Conservation (phyloP, 1,140 invertebrate genomes). For the Phortica variegata region DNA sequence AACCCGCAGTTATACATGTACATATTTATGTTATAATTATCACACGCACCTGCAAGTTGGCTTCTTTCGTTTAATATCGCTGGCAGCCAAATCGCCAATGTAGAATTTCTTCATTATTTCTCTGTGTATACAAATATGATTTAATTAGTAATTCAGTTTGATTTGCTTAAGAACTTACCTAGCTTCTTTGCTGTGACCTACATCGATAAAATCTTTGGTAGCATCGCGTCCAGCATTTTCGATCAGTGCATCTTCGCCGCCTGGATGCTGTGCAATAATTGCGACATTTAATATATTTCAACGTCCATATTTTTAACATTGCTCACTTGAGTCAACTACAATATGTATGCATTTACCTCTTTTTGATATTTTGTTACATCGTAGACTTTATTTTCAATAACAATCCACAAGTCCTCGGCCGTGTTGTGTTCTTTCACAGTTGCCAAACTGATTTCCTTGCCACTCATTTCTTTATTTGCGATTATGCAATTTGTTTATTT, state of each 20-base stretch:
- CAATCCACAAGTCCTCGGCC: conserved; percentile 61
- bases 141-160: background rate
- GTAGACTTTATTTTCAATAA: conserved; percentile 68
- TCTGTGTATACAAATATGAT: conserved; percentile 55
- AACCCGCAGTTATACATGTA: conserved; percentile 10
- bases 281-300: background rate
- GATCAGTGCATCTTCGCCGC: conserved; percentile 78
- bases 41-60: conserved; percentile 34
- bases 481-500: conserved; percentile 3
- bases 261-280: conserved; percentile 69
- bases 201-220: conserved; percentile 81
- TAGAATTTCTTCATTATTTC: conserved; percentile 84
- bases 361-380: conserved; percentile 66
- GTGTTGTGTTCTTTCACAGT: conserved; percentile 63
- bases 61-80: conserved; percentile 37
- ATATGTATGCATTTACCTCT: conserved; percentile 60
- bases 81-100: conserved; percentile 70
- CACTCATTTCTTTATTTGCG: too few relatives aligned
- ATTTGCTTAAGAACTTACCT: conserved; percentile 56
- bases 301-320: background rate
- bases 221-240: conserved; percentile 76
- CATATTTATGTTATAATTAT: conserved; percentile 1
- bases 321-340: too few relatives aligned
- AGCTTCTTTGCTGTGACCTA: conserved; percentile 82
- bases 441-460: conserved; percentile 55